Evolutionary conservation across 2,888 invertebrate species (phyloP), one percentile per base, ranked within the genome.

Genomic region (Cephus nigrinus): DNA sequence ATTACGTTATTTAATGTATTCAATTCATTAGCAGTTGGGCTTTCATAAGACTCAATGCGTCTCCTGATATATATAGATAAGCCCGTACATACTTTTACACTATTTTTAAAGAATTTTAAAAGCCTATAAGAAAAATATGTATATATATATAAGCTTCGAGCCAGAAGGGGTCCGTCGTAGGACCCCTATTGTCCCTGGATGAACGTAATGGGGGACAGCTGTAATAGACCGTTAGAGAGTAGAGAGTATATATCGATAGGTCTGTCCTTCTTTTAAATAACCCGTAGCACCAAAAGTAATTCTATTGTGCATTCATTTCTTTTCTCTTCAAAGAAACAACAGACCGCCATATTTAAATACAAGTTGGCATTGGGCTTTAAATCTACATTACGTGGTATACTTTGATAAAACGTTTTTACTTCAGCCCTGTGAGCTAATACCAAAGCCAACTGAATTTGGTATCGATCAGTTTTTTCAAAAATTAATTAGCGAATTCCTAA

Each of bases 161-260:
- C 32, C 32, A 31, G 71, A 31, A 32, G 71, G 71, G 33, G 71
- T 32, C 71, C 72, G 35, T 69, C 73, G 74, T 76, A 74, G 80
- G 80, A 84, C 85, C 87, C 87, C 86, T 86, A 88, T 88, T 87
- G 86, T 86, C 80, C 31, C 33, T 35, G 74, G 30, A 23, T 35
- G 12, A 74, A 35, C 74, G 33, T 80, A 85, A 84, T 83, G 78
- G 82, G 85, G 86, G 87, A 87, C 88, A 88, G 88, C 88, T 88
- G 88, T 83, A 34, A 78, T 73, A 74, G 81, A 86, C 88, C 88
- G 88, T 88, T 88, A 88, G 71, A 71, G 12, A 55, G 23, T 55
- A 55, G 23, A 55, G 23, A 23, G 55, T 55, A 55, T 23, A 15
- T 23, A 55, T 23, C 55, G 23, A 23, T 55, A 55, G 23, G 55